Base-by-base conservation (phyloP, 2,797 vertebrate species). In the Anguilla pacifica region DNA sequence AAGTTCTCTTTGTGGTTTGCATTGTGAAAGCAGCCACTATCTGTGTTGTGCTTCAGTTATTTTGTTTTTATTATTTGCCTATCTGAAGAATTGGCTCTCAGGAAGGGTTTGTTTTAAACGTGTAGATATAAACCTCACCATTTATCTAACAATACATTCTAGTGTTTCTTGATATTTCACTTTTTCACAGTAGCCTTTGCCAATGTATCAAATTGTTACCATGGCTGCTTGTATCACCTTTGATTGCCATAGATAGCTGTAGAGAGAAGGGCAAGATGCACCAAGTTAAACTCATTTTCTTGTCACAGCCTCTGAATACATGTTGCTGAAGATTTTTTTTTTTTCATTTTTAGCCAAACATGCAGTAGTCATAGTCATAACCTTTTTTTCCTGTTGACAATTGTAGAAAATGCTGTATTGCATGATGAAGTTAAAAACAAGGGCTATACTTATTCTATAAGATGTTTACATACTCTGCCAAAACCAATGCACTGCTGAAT, bases 391-490 rank as follows among this genome's bases (percentile, higher is more conserved):
- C 53, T 92, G 90, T 94, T 94, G 92, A 88, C 93, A 91, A 93
- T 94, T 92, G 91, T 92, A 90, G 88, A 93, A 93, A 91, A 91
- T 93, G 92, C 94, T 82, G n/a, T 82, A 93, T 92, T 95, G 95
- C 94, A 95, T 94, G 92, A 96, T 95, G 96, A 95, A 96, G 93
- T 96, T 92, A 91, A 92, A 92, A 93, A 92, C 17, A n/a, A 85
- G 31, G 57, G 83, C 57, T 59, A 61, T 13, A 55, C 55, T 93
- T 85, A 91, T 94, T 93, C 89, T 90, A 90, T 91, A 89, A 92
- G 91, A 96, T 95, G 96, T 97, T 97, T 96, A 97, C 96, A 96
- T 93, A 87, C 61, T 89, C 93, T 93, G 94, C 94, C 94, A 94
- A 94, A 94, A 92, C 92, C 92, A 93, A 94, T 94, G 95, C 94